Evolutionary conservation across 2,888 invertebrate genomes (phyloP), one percentile per base, ranked within the genome.

Genomic region (Drosophila quinaria): DNA sequence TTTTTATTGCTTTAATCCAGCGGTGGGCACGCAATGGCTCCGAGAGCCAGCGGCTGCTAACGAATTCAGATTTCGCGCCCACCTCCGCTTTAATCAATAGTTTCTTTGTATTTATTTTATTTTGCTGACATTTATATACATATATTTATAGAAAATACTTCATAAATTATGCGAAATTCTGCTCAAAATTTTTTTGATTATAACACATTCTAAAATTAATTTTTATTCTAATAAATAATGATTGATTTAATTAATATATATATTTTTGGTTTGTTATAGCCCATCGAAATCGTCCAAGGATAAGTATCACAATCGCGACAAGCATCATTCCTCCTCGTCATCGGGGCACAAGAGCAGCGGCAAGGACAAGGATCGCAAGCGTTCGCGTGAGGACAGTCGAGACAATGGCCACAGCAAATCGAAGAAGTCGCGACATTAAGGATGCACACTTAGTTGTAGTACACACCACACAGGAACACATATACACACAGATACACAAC

Each of bases 341-440:
- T 89, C 91, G 51, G 89, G 83, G 63, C 90, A 91, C 80, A 91
- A 91, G 74, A 89, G 82, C 81, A 93, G 91, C 79, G 92, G 92
- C 73, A 91, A 92, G 93, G 94, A 89, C 92, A 94, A 61, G 94
- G 92, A 92, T 82, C 92, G 93, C 66, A 97, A 97, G 92, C 95
- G 97, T 46, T 94, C 96, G 41, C 94, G 97, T 25, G 97, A 97
- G 68, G 96, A 95, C 79, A 96, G 96, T 90, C 94, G 94, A 54
- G 96, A 96, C 47, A 93, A 93, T 82, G 94, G 94, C 77, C 94
- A 94, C 90, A 50, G 35, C 35, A 94, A 95, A 72, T 93, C 95
- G 56, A 97, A 97, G 92, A 96, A 94, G 93, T 94, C 96, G 33
- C 96, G 94, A 51, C 92, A 78, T 69, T 92, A 87, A 86, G 51